A percentile compares a stretch with the other conserved stretches of the same genome.
Conservation (phyloP, 2,888 invertebrate genomes). For the Caenorhabditis sulstoni region DNA sequence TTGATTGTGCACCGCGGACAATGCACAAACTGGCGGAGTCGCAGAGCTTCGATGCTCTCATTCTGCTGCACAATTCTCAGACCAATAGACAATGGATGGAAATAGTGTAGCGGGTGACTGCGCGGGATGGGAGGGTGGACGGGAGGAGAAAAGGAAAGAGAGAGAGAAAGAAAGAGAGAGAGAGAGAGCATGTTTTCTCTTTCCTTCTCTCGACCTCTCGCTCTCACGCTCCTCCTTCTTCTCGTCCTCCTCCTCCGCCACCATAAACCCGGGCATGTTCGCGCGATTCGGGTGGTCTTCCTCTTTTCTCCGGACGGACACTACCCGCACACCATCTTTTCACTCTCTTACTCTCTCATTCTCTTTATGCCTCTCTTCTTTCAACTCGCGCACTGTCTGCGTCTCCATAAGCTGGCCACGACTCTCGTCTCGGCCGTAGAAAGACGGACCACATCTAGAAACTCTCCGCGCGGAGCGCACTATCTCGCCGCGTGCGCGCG, state of each 20-base stretch:
- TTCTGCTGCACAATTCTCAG: conserved; percentile 41
- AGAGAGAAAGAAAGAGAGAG: conserved; percentile 35
- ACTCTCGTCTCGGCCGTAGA: not conserved
- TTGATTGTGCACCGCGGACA: conserved; percentile 47
- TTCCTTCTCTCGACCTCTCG: not conserved
- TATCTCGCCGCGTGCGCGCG: conserved; percentile 16
- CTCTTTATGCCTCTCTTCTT: conserved; percentile 7
- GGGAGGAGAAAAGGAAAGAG: conserved; percentile 15
- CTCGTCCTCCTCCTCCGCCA: no score
- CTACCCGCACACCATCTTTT: conserved; percentile 34
- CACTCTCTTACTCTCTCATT: not conserved
- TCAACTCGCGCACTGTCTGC: conserved; percentile 17
- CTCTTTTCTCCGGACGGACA: conserved; percentile 43
- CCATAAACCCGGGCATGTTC: conserved; percentile 44
- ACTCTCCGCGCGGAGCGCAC: conserved; percentile 44
- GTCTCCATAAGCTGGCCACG: conserved; percentile 5
- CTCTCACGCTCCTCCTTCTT: not conserved
- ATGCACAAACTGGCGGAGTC: conserved; percentile 45
- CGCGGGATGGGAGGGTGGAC: conserved; percentile 31
- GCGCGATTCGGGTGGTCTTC: conserved; percentile 58
- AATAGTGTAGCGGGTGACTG: conserved; percentile 30
- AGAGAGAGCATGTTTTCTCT: conserved; percentile 4
- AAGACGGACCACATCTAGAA: conserved; percentile 28
- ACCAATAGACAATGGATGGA: conserved; percentile 34
- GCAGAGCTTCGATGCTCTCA: conserved; percentile 32